Base-by-base conservation (phyloP, 2,888 invertebrate genomes). In the Morinoia aosen region DNA sequence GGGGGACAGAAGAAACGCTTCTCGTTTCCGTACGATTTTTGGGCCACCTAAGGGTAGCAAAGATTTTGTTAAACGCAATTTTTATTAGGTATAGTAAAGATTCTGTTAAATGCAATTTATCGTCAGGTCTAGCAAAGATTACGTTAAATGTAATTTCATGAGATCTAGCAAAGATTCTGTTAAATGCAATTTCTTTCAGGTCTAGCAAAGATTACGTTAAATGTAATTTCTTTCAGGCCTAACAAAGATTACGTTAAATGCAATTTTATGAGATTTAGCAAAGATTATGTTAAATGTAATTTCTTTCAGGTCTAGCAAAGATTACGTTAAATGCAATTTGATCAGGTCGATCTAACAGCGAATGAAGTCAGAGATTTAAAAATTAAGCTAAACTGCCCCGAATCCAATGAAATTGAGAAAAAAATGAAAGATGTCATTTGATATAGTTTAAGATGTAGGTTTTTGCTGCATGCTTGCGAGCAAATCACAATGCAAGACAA, bases 1-100 rank as follows among this genome's bases (percentile, higher is more conserved):
- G 99, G 99, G 0, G 99, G 99, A 97, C 99, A 99, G 98, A 99
- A 99, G 97, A 99, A 99, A 96, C 99, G 98, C 97, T 99, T 99
- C 97, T 99, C 99, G 97, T 99, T 99, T 96, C 99, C 99, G 97
- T 99, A 99, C 0, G 99, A 99, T 97, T 99, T 99, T 97, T 99
- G 99, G 64, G 99, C 99, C 91, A 97, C 96, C 96, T 96, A 90
- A 48, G 48, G 76, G 48, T 48, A 48, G 48, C 4, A 64, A 91
- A n/a, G 40, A 95, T 48, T 40, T 7, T 91, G 39, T 48, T 48
- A 48, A 48, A 48, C 5, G 25, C 39, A 93, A 48, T n/a, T 25
- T n/a, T 2, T 48, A 33, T 48, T 7, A 48, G 39, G 39, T 39
- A 2, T 33, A 56, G 40, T 4, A 93, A 25, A 33, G 40, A 33